A percentile compares a stretch with the other conserved stretches of the same genome.
phyloP scores from a whole-genome alignment of 1,140 invertebrate species.

The Aphis craccivora region DNA sequence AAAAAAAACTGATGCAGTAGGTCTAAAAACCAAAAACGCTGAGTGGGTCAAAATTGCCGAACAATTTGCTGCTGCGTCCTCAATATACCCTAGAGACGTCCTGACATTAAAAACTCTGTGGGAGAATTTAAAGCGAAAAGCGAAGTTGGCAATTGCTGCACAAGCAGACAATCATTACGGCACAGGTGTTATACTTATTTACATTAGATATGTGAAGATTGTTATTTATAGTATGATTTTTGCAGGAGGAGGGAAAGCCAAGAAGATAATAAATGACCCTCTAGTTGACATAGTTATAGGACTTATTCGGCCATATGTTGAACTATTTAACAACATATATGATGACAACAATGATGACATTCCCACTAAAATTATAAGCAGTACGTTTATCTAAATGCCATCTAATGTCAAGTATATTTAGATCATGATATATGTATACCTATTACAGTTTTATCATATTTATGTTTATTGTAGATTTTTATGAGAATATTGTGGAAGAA shows the following conservation, averaged over 20 bases:
- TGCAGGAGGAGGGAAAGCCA: not conserved
- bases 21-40: too few species aligned
- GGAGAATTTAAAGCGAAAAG: not conserved
- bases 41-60: not conserved
- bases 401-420: not conserved
- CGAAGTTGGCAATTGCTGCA: not conserved
- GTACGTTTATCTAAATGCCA: not conserved
- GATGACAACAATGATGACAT: not conserved
- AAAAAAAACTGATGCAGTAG: too few species aligned
- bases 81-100: not conserved
- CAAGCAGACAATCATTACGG: conserved; percentile 6
- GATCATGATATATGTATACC: too few species aligned
- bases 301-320: conserved; percentile 1
- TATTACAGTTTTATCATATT: too few species aligned
- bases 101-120: not conserved
- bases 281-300: not conserved
- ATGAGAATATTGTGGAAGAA: too few species aligned
- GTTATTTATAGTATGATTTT: not conserved
- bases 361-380: not conserved
- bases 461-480: too few species aligned
- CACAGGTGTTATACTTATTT: not conserved
- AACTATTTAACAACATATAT: not conserved
- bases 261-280: not conserved
- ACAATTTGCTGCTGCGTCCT: not conserved
- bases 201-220: not conserved